Evolutionary conservation across 2,797 vertebrate species (phyloP).

Genomic region (Gymnoscopelus braueri): DNA sequence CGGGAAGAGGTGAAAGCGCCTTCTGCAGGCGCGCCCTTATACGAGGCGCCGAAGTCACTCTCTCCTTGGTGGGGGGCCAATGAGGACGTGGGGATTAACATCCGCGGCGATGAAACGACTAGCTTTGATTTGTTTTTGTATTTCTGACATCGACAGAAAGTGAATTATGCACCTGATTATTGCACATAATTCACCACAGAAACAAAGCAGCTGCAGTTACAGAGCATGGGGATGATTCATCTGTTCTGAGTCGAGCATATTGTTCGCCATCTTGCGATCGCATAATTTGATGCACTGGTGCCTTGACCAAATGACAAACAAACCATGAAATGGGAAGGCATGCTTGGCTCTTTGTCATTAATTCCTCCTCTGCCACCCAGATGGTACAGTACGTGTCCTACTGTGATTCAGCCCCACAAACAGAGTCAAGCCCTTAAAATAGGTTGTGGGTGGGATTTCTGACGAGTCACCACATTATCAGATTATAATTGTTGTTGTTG

Average conservation of each 20-base stretch:
- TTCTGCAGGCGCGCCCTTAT: constrained; percentile 16
- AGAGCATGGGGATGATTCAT: constrained; percentile 66
- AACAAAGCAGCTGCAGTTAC: constrained; percentile 52
- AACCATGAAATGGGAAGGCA: constrained; percentile 68
- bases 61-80: no score
- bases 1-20: constrained; percentile 38
- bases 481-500: no score
- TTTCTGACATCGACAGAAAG: constrained; percentile 46
- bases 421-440: not conserved
- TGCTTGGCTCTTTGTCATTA: constrained; percentile 45
- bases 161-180: constrained; percentile 52
- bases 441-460: not conserved
- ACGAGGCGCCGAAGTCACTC: constrained; percentile 13
- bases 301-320: constrained; percentile 66
- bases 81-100: no score
- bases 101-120: no score
- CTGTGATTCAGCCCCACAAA: not conserved
- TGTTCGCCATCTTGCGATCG: constrained; percentile 67
- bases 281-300: constrained; percentile 65
- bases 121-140: not conserved
- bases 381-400: not conserved
- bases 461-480: no score
- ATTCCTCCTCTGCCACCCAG: constrained; percentile 31
- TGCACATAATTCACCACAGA: constrained; percentile 56
- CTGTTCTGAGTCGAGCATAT: constrained; percentile 61